These are phyloP conservation scores for Cantharis rustica DNA, from an alignment of 2,888 invertebrate species.

Conservation along the genomic window DNA sequence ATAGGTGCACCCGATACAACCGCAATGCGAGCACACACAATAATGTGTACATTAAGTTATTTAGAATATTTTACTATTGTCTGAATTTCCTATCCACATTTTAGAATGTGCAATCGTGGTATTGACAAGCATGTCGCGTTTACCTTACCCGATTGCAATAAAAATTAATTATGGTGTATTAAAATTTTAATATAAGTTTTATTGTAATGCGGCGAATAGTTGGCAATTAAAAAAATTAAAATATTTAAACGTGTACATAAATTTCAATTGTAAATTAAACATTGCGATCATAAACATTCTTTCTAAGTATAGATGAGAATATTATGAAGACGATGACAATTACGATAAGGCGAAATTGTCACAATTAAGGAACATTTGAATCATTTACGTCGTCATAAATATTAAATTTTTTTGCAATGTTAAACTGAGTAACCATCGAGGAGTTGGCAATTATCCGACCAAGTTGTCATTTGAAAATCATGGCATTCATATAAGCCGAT, in stretches of 20 bases:
- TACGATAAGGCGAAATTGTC: constrained; percentile 20
- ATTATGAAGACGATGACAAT: neutral
- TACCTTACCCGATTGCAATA: neutral
- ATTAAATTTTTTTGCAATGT: constrained; percentile 21
- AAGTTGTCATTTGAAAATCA: constrained; percentile 19
- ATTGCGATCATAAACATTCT: neutral
- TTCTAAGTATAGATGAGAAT: neutral
- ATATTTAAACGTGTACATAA: neutral
- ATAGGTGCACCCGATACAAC: too few relatives aligned
- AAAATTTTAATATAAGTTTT: neutral
- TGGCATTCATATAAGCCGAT: constrained; percentile 1
- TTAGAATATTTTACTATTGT: neutral
- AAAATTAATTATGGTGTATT: neutral
- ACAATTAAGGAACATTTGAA: constrained; percentile 26
- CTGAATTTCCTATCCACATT: neutral
- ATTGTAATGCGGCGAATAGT: neutral
- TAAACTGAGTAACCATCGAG: constrained; percentile 3
- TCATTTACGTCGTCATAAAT: constrained; percentile 25
- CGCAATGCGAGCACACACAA: neutral
- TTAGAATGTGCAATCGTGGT: neutral
- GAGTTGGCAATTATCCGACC: constrained; percentile 19
- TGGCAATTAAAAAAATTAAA: neutral
- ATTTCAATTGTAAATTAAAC: neutral
- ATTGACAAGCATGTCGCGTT: neutral
- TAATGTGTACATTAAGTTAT: neutral